These are phyloP conservation scores for Spialia ferax DNA, from an alignment of 2,888 invertebrate species.

Conservation along the genomic window DNA sequence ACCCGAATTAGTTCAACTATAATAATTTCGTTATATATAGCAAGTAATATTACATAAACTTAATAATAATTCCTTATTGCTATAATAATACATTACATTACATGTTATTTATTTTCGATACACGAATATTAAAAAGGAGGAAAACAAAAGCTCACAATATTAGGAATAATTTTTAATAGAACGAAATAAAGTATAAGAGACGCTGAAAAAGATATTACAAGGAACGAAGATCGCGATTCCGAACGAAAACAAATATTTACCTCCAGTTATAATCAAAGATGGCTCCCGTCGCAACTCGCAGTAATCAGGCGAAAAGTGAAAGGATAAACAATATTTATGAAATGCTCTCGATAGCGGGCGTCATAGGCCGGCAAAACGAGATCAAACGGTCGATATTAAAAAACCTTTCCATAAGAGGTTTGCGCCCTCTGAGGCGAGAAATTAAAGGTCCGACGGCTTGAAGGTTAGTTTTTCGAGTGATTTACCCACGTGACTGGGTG, in stretches of 20 bases:
- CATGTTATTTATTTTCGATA: not conserved
- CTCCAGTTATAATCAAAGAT: slow-evolving; percentile 30
- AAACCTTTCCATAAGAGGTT: slow-evolving; percentile 55
- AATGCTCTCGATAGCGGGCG: slow-evolving; percentile 51
- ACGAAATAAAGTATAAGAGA: not conserved
- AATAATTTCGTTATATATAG: not conserved
- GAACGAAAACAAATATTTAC: slow-evolving; percentile 27
- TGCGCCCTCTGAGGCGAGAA: slow-evolving; percentile 66
- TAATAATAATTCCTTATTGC: too few species aligned
- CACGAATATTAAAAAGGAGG: not conserved
- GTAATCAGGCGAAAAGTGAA: slow-evolving; percentile 43
- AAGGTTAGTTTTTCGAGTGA: slow-evolving; percentile 61
- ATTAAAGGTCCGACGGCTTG: slow-evolving; percentile 61
- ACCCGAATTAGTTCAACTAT: slow-evolving; percentile 1
- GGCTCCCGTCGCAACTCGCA: slow-evolving; percentile 43
- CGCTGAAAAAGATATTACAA: slow-evolving; percentile 10
- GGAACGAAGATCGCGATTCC: slow-evolving; percentile 9
- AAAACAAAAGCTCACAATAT: not conserved
- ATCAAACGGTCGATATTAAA: slow-evolving; percentile 62
- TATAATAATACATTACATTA: too few species aligned
- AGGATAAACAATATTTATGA: slow-evolving; percentile 51
- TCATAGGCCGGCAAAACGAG: slow-evolving; percentile 51
- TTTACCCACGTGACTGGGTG: slow-evolving; percentile 49
- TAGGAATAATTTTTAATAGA: too few species aligned
- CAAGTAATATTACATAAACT: too few species aligned